phyloP scores from a whole-genome alignment of 2,113 vertebrate genomes.

The Siniperca knerii region DNA sequence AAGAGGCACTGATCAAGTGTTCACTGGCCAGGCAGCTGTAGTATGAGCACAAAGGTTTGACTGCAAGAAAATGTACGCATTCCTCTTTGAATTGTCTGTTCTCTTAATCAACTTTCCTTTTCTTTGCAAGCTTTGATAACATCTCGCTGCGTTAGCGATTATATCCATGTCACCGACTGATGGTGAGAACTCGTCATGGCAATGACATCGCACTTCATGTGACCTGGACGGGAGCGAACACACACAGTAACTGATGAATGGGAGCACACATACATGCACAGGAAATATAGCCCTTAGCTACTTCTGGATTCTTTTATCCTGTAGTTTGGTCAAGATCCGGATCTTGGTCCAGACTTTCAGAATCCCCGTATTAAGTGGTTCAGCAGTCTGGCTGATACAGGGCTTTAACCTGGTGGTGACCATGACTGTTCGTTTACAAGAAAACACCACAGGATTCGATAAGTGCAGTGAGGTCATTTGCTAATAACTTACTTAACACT shows the following conservation, averaged over 20 bases:
- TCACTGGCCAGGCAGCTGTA: too few relatives aligned
- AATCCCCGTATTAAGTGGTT: not conserved
- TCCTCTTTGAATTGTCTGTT: too few relatives aligned
- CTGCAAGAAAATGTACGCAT: too few relatives aligned
- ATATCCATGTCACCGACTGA: too few relatives aligned
- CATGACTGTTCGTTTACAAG: not conserved
- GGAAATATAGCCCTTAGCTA: not conserved
- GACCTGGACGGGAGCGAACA: not conserved
- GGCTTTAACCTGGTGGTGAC: not conserved
- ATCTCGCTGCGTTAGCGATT: too few relatives aligned
- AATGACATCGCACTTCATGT: too few relatives aligned
- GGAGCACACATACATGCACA: not conserved
- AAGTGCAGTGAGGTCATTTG: not conserved
- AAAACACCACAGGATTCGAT: not conserved
- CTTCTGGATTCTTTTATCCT: not conserved
- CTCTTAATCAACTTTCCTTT: too few relatives aligned
- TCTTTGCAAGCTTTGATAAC: too few relatives aligned
- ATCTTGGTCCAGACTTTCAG: not conserved
- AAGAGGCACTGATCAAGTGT: too few relatives aligned
- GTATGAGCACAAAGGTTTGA: too few relatives aligned
- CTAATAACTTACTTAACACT: not conserved
- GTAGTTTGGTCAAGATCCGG: not conserved
- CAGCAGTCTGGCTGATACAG: not conserved
- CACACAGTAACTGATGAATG: not conserved
- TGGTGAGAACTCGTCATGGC: too few relatives aligned